Conservation (phyloP, 2,113 vertebrate genomes). For the Pomatorhinus ruficollis region DNA sequence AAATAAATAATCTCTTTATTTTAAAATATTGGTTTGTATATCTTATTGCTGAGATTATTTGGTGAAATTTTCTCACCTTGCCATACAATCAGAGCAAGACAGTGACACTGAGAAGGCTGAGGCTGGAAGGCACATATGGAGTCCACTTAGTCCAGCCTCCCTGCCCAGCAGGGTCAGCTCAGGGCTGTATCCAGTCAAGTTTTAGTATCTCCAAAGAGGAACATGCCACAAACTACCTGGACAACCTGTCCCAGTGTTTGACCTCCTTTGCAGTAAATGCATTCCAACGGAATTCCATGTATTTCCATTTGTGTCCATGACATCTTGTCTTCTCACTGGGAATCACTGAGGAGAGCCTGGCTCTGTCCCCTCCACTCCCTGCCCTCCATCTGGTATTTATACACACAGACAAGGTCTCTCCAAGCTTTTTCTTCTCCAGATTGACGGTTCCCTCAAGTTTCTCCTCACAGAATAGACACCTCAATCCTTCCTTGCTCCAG, state of each 20-base stretch:
- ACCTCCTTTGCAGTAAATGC: background rate
- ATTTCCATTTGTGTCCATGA: background rate
- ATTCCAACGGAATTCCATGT: background rate
- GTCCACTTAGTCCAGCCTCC: background rate
- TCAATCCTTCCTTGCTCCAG: background rate
- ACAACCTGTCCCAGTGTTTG: background rate
- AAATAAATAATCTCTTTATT: background rate
- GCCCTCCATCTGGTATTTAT: background rate
- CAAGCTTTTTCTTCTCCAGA: background rate
- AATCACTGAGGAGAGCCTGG: background rate
- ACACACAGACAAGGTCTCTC: background rate
- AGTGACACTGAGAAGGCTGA: background rate
- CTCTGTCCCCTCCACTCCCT: background rate
- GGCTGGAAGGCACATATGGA: background rate
- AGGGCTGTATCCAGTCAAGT: background rate
- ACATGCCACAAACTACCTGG: background rate
- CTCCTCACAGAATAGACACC: rapidly evolving
- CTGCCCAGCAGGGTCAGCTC: background rate
- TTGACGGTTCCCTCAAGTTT: background rate
- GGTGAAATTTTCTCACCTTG: background rate
- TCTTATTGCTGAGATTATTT: background rate
- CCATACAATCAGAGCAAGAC: background rate
- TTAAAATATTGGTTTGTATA: background rate
- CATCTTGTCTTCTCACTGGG: background rate
- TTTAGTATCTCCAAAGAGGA: background rate